These are phyloP conservation scores for Invenusta paracnida DNA, from an alignment of 2,888 invertebrate genomes.

Conservation along the genomic window DNA sequence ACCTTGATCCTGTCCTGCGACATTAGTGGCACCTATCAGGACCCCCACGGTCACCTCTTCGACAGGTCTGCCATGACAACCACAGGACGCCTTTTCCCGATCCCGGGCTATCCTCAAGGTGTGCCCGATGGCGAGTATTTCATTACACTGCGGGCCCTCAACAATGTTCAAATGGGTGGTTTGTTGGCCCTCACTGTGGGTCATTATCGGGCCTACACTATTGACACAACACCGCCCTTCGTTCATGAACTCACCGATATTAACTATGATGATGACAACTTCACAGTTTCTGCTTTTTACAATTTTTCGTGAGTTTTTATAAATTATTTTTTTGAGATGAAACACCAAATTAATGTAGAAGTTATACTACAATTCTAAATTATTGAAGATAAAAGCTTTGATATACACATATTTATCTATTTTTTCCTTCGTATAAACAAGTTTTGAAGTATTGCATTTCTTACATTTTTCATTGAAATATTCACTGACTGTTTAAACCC, in stretches of 20 bases:
- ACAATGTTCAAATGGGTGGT: conserved; percentile 52
- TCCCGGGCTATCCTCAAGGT: conserved; percentile 48
- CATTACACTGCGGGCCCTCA: conserved; percentile 49
- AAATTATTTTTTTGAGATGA: too few species aligned
- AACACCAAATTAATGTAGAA: too few species aligned
- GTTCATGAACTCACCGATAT: conserved; percentile 50
- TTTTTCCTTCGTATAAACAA: too few species aligned
- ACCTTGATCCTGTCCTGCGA: conserved; percentile 46
- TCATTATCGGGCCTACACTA: conserved; percentile 49
- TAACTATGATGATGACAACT: conserved; percentile 49
- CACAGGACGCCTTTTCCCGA: conserved; percentile 46
- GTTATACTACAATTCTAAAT: too few species aligned
- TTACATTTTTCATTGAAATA: too few species aligned
- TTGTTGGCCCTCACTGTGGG: conserved; percentile 50
- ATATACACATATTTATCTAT: too few species aligned
- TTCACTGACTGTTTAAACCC: too few species aligned
- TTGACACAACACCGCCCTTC: conserved; percentile 51
- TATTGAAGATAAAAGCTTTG: too few species aligned
- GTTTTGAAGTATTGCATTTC: too few species aligned
- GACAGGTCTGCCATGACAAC: conserved; percentile 50
- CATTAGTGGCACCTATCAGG: conserved; percentile 49
- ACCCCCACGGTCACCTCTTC: conserved; percentile 50
- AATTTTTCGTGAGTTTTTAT: conserved; percentile 51
- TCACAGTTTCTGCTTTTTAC: conserved; percentile 47
- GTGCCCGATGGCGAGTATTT: conserved; percentile 51